Base-by-base conservation (phyloP, 2,888 invertebrate genomes). In the Boloria euphrosyne region DNA sequence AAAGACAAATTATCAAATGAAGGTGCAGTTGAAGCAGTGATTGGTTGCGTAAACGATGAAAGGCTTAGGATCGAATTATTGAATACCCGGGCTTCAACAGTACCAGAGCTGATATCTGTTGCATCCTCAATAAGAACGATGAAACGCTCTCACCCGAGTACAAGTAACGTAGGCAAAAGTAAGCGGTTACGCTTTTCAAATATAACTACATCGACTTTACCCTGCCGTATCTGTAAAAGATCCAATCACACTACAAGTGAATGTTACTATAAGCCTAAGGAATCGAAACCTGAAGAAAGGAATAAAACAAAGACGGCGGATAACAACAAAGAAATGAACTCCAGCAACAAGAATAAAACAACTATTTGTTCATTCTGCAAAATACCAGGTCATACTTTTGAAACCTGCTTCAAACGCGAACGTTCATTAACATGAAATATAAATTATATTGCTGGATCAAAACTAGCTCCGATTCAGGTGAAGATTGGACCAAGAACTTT, bases 331-430 rank as follows among this genome's bases (percentile, higher is more conserved):
- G 22, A 22, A 22, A 22, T 22, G 1, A 22, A 22, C 22, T 75
- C 38, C 6, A 14, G 50, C n/a, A 43, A 43, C 2, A 43, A 38
- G 22, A 18, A 0, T 43, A 2, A 43, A 50, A 16, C 1, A 17
- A 3, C 10, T 1, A 4, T 27, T 4, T 78, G 76, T 27, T 60
- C 71, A 22, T 78, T 69, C 53, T 78, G 76, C 50, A 62, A 67
- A 4, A 76, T 57, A 50, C 18, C 51, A 0, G 78, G 76, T 16
- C 77, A 52, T 13, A 14, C 46, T 46, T 46, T 55, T 58, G 75
- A 76, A 22, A 70, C 65, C 0, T 79, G 78, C 61, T 79, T 65
- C 31, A 74, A 70, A 14, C 70, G 75, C 0, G 71, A 76, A 66
- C 65, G 68, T 0, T 49, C 70, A 10, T 7, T 75, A 6, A 44